Base-by-base conservation (phyloP, 2,888 invertebrate genomes). In the Pogonocherus hispidulus region DNA sequence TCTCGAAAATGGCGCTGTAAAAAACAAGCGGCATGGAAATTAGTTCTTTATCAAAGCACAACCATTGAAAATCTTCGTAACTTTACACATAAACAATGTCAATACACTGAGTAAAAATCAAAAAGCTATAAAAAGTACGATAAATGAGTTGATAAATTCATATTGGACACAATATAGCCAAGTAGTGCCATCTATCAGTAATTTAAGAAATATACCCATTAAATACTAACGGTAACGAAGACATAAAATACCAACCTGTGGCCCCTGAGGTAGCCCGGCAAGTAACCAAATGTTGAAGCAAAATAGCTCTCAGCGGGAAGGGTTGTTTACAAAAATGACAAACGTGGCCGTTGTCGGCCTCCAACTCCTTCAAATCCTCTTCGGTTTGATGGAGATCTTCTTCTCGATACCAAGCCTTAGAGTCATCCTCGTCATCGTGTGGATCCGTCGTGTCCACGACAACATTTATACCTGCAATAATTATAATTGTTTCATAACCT, bases 401-500 rank as follows among this genome's bases (percentile, higher is more conserved):
- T 71, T 86, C 86, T 18, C 83, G 77, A 74, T 86, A 86, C 84
- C 84, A 84, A 8, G 81, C 81, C 70, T 85, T 84, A 8, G 83
- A 78, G 65, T 84, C 81, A n/a, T 77, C 75, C 55, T 82, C 86
- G 0, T 79, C 76, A 27, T 81, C 81, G n/a, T 78, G 75, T 63
- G 73, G 75, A 47, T 84, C 84, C 20, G 83, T 88, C 41, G 87
- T 89, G 78, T 90, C 90, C 74, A 93, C 94, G 11, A 93, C 91
- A 75, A 92, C 92, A 76, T 93, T 89, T 77, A 95, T 94, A 52
- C 94, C 79, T 76, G 20, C 32, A 23, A 35, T 27, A 5, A 5
- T 27, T 27, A 27, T 27, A 27, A n/a, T n/a, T n/a, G n/a, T n/a
- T n/a, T n/a, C n/a, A n/a, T 41, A n/a, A 20, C 37, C 11, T 55